phyloP scores from a whole-genome alignment of 2,888 invertebrate genomes.

The Spialia ferax region DNA sequence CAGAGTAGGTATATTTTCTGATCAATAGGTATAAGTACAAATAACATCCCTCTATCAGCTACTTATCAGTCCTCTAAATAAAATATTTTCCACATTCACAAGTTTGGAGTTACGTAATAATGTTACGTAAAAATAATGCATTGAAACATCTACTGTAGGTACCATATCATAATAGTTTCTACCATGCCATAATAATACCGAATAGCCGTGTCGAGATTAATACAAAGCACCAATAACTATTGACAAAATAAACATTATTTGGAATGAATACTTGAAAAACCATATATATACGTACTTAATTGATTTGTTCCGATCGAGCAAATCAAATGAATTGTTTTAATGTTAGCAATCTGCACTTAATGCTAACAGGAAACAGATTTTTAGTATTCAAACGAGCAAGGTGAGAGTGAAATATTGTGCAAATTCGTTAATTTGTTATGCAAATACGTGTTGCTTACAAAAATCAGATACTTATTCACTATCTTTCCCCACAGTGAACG shows the following conservation, averaged over 20 bases:
- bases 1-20: no score
- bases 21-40: no score
- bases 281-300: no score
- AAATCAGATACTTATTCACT: conserved; percentile 1
- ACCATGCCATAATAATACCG: not conserved
- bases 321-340: conserved; percentile 6
- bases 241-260: not conserved
- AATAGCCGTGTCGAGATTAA: not conserved
- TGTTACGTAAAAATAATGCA: no score
- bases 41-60: no score
- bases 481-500: conserved; percentile 31
- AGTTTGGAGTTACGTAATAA: no score
- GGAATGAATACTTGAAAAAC: not conserved
- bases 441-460: conserved; percentile 17
- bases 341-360: not conserved
- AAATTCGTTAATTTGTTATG: conserved; percentile 24
- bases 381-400: conserved; percentile 20
- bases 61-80: no score
- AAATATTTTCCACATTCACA: no score
- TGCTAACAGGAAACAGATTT: conserved; percentile 1
- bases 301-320: not conserved
- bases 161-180: no score
- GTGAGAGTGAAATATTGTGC: conserved; percentile 27
- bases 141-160: no score
- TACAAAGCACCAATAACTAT: not conserved